These are phyloP conservation scores for Bombyx huttoni DNA, from an alignment of 2,888 invertebrate genomes.

Conservation along the genomic window DNA sequence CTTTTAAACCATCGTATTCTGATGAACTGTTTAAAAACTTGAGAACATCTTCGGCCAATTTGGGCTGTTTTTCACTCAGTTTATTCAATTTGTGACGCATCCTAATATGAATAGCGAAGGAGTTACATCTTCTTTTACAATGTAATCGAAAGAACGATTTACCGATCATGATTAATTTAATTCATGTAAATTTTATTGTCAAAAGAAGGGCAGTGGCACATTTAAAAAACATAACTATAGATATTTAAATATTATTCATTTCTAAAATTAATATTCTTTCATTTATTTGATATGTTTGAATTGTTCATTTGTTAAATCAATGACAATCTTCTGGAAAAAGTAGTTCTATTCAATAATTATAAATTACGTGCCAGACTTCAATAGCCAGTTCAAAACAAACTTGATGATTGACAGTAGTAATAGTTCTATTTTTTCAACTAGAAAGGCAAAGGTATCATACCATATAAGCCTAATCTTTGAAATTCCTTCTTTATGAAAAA, in stretches of 20 bases:
- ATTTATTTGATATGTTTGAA: neutral
- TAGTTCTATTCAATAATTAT: neutral
- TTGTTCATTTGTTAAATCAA: neutral
- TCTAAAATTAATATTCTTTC: no score
- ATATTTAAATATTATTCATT: no score
- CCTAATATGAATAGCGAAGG: conserved; percentile 12
- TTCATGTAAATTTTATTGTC: no score
- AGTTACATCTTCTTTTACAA: conserved; percentile 16
- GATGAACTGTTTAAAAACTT: conserved; percentile 37
- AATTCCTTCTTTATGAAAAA: no score
- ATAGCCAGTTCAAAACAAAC: no score
- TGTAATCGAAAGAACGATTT: conserved; percentile 18
- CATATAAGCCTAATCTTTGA: no score
- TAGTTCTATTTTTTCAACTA: no score
- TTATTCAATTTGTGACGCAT: conserved; percentile 33
- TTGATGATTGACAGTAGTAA: no score
- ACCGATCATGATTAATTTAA: neutral
- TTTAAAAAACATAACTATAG: no score
- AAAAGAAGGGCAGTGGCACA: no score
- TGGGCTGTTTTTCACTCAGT: conserved; percentile 27
- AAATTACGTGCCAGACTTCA: no score
- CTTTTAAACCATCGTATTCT: conserved; percentile 34
- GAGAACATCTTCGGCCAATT: conserved; percentile 39
- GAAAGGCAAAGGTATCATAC: no score
- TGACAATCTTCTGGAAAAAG: neutral